These are phyloP conservation scores for Hepsetus odoe DNA, from an alignment of 2,113 vertebrate species.

Conservation along the genomic window DNA sequence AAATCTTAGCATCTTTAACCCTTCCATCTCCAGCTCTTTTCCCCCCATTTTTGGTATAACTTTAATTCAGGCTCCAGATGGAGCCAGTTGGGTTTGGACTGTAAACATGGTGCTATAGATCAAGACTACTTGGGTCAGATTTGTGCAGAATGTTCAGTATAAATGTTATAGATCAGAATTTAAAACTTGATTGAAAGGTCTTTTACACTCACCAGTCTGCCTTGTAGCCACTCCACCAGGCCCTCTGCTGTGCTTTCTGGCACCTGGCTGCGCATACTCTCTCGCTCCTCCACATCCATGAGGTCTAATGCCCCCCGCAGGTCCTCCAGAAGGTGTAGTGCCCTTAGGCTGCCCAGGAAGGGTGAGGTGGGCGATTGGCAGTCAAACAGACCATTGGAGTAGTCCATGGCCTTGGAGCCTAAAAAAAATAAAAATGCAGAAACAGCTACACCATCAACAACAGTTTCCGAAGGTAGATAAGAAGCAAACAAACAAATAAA, in stretches of 20 bases:
- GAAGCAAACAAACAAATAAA: no score
- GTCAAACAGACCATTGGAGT: conserved; percentile 93
- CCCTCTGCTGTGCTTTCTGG: conserved; percentile 87
- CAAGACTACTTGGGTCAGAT: no score
- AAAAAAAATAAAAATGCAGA: no score
- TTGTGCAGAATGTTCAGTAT: no score
- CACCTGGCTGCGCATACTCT: conserved; percentile 89
- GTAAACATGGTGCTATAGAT: no score
- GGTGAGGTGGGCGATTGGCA: conserved; percentile 97
- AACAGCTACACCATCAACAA: background rate
- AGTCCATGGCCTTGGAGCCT: conserved; percentile 98
- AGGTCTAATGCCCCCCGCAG: conserved; percentile 86
- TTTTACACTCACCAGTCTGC: conserved; percentile 77
- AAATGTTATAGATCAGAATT: background rate
- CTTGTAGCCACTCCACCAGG: conserved; percentile 90
- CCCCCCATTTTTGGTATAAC: no score
- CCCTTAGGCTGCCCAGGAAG: conserved; percentile 90
- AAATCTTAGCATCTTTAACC: no score
- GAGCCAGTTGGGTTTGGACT: no score
- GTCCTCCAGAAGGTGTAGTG: conserved; percentile 91
- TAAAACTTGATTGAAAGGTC: background rate
- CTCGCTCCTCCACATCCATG: conserved; percentile 90
- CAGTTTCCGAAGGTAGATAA: no score
- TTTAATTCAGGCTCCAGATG: no score
- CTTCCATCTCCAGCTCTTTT: no score